Conservation (phyloP, 2,797 vertebrate genomes). For the Liparis tanakae region DNA sequence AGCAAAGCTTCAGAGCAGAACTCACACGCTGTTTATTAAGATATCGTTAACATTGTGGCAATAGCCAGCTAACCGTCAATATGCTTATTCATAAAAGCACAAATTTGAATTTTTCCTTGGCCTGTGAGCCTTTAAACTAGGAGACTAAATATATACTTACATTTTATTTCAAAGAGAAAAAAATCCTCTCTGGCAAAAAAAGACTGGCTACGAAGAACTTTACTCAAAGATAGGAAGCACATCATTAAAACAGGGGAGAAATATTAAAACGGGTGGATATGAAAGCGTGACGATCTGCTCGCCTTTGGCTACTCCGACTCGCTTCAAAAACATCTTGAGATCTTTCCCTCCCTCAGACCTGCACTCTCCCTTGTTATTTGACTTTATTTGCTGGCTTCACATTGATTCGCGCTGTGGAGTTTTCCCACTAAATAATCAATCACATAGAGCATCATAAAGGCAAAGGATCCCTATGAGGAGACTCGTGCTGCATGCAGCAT, state of each 20-base stretch:
- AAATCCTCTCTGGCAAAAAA: constrained; percentile 79
- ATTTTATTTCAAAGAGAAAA: constrained; percentile 84
- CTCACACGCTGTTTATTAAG: constrained; percentile 69
- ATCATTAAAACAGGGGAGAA: constrained; percentile 83
- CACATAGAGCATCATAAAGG: constrained; percentile 68
- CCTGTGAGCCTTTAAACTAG: constrained; percentile 79
- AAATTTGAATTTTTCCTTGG: constrained; percentile 79
- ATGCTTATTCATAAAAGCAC: constrained; percentile 76
- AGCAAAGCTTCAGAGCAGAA: constrained; percentile 43
- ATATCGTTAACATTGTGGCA: constrained; percentile 74
- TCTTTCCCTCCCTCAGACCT: constrained; percentile 79
- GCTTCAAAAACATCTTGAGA: constrained; percentile 82
- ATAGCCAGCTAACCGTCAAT: constrained; percentile 69
- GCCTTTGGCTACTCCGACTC: constrained; percentile 80
- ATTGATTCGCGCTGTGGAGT: constrained; percentile 71
- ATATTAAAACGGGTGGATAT: constrained; percentile 82
- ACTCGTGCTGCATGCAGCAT: constrained; percentile 51
- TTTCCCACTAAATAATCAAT: constrained; percentile 83
- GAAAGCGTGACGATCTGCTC: constrained; percentile 77
- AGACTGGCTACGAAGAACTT: constrained; percentile 78
- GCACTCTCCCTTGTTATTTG: constrained; percentile 80
- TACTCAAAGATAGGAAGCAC: constrained; percentile 86
- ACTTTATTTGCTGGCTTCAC: constrained; percentile 78
- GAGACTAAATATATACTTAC: constrained; percentile 88
- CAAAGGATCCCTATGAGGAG: constrained; percentile 44